phyloP scores from a whole-genome alignment of 1,140 invertebrate species.

The Subanguina moxae region DNA sequence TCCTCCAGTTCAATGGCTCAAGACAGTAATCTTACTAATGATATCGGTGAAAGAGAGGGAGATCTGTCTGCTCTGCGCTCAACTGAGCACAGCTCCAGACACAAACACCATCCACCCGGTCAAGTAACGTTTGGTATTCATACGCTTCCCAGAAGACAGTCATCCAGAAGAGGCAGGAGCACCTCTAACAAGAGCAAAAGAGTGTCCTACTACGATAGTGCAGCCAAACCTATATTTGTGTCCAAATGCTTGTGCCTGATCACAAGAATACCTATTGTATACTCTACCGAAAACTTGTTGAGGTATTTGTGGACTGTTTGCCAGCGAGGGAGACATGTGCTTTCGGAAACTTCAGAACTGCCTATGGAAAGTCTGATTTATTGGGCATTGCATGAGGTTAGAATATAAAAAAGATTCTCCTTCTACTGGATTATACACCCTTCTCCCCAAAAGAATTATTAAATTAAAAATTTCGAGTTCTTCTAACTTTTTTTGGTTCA shows the following conservation, averaged over 20 bases:
- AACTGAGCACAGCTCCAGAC: background rate
- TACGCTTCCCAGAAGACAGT: slow-evolving; percentile 63
- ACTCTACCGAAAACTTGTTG: slow-evolving; percentile 76
- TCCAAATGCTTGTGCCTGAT: slow-evolving; percentile 79
- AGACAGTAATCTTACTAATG: background rate
- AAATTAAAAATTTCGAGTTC: too few relatives aligned
- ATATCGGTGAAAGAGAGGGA: background rate
- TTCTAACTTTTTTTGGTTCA: too few relatives aligned
- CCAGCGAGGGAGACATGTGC: slow-evolving; percentile 12
- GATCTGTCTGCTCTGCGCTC: slow-evolving; percentile 63
- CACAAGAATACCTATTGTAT: slow-evolving; percentile 72
- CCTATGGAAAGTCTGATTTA: slow-evolving; percentile 85
- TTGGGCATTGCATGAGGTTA: slow-evolving; percentile 80
- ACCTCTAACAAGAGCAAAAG: slow-evolving; percentile 67
- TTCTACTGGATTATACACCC: too few relatives aligned
- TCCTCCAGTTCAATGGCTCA: slow-evolving; percentile 9
- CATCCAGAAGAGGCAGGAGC: slow-evolving; percentile 57
- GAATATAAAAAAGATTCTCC: slow-evolving; percentile 13
- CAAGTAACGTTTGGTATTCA: slow-evolving; percentile 66
- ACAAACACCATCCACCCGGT: slow-evolving; percentile 77
- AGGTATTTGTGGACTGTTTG: slow-evolving; percentile 52
- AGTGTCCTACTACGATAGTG: slow-evolving; percentile 76
- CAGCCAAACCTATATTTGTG: slow-evolving; percentile 85
- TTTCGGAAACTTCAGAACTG: slow-evolving; percentile 58
- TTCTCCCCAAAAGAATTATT: too few relatives aligned